Evolutionary conservation across 2,113 vertebrate species (phyloP).

Genomic region (Crotalus viridis): DNA sequence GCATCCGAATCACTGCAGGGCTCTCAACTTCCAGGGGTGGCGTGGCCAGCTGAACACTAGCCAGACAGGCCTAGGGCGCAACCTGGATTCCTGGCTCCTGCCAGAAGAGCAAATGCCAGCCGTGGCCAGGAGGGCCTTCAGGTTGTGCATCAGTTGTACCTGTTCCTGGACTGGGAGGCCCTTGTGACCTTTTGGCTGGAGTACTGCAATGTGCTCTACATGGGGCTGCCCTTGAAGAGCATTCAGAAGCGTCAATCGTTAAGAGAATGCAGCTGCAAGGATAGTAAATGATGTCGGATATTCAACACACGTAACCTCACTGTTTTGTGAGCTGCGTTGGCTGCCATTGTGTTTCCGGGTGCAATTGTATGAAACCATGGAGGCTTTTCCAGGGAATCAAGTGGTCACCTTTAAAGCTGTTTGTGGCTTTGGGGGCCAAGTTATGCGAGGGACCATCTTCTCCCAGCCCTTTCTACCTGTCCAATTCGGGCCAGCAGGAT

Average conservation of each 20-base stretch:
- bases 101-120: neutral
- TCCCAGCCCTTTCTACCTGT: neutral
- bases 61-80: neutral
- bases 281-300: neutral
- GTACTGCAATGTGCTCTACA: neutral
- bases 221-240: neutral
- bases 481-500: neutral
- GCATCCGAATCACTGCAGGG: neutral
- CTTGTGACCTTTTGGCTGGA: neutral
- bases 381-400: neutral
- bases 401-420: neutral
- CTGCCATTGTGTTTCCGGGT: neutral
- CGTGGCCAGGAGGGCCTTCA: neutral
- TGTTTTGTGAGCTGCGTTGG: neutral
- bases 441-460: neutral
- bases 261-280: neutral
- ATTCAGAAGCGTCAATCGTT: neutral
- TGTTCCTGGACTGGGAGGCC: neutral
- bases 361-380: neutral
- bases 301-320: neutral
- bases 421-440: neutral
- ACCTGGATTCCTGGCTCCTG: neutral
- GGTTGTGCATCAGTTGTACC: neutral
- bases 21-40: rapidly evolving
- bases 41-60: neutral